Percentiles rank a stretch among this genome's conserved stretches.
phyloP scores from a whole-genome alignment of 1,140 invertebrate species.

The Platyscapa corneri region DNA sequence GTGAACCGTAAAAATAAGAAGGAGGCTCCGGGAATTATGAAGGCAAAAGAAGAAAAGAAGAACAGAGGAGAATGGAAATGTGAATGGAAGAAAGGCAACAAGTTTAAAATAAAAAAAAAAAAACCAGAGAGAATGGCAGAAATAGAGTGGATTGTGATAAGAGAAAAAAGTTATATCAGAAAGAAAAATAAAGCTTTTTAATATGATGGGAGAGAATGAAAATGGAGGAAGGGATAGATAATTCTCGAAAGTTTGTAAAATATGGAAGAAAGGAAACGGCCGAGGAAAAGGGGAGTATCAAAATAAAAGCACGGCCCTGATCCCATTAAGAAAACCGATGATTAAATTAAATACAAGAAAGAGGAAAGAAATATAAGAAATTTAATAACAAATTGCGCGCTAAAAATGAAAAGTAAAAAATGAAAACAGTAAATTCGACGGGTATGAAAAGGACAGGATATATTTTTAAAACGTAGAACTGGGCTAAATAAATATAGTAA shows the following conservation, averaged over 20 bases:
- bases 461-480: too few species aligned
- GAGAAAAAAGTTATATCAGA: conserved; percentile 5
- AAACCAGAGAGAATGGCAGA: neutral
- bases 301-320: neutral
- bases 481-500: neutral
- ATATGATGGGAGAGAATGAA: neutral
- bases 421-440: too few species aligned
- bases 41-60: too few species aligned
- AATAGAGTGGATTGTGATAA: neutral
- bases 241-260: neutral
- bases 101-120: neutral
- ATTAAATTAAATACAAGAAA: neutral
- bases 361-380: neutral
- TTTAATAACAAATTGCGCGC: too few species aligned
- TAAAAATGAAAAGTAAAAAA: too few species aligned
- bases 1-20: neutral
- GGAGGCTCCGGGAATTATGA: neutral
- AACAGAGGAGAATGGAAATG: too few species aligned
- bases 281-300: neutral
- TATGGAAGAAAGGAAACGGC: neutral
- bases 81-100: neutral
- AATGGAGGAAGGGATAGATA: neutral
- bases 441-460: too few species aligned
- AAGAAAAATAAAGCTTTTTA: neutral
- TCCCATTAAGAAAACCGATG: neutral